phyloP scores from a whole-genome alignment of 2,797 vertebrate species.

The Avahi laniger region DNA sequence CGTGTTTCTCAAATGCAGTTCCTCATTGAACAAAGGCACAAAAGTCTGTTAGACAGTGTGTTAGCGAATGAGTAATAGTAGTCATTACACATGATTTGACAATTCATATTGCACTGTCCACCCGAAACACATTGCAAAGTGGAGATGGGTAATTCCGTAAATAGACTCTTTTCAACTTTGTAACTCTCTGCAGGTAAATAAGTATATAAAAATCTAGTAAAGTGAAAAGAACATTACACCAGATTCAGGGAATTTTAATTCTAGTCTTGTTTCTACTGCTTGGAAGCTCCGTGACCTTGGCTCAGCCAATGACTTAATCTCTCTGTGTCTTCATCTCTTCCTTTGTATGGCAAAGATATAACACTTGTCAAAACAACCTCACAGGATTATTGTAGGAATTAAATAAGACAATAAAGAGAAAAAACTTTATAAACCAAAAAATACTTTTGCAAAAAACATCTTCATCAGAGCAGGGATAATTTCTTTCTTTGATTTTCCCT shows the following conservation, averaged over 20 bases:
- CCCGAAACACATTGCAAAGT: constrained; percentile 59
- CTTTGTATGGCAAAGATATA: background rate
- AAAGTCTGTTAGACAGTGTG: constrained; percentile 75
- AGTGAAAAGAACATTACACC: constrained; percentile 7
- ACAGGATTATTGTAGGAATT: constrained; percentile 45
- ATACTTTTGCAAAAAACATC: background rate
- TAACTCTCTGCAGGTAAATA: constrained; percentile 25
- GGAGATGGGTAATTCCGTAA: constrained; percentile 52
- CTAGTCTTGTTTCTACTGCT: constrained; percentile 17
- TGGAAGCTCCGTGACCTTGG: background rate
- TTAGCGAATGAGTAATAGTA: constrained; percentile 72
- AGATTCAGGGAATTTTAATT: constrained; percentile 28
- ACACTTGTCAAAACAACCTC: constrained; percentile 32
- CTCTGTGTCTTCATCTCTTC: background rate
- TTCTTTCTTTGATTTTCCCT: background rate
- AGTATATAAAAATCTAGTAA: background rate
- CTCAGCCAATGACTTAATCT: constrained; percentile 42
- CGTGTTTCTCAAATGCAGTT: constrained; percentile 71
- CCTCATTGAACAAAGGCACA: constrained; percentile 73
- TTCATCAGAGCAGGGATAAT: background rate
- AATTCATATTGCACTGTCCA: constrained; percentile 64
- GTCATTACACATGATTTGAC: constrained; percentile 68
- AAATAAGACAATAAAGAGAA: constrained; percentile 45
- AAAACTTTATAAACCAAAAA: background rate
- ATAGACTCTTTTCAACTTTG: background rate